These are phyloP conservation scores for Nasalis larvatus DNA, from an alignment of 2,113 vertebrate species.

Conservation along the genomic window DNA sequence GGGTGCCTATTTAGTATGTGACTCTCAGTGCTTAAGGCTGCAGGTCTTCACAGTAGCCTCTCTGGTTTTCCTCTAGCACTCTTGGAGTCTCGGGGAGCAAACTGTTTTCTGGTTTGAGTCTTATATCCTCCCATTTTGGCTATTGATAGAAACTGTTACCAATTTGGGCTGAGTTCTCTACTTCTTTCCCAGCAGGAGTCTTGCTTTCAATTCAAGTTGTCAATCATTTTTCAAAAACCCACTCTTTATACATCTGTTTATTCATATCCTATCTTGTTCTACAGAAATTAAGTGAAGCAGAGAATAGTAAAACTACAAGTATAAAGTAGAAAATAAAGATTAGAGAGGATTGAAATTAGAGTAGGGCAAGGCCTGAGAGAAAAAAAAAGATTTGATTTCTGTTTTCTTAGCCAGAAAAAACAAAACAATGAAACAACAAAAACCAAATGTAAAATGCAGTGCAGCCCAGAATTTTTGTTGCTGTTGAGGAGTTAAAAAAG, in stretches of 20 bases:
- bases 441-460: not conserved
- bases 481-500: not conserved
- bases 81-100: not conserved
- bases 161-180: not conserved
- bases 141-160: slow-evolving; percentile 47
- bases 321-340: slow-evolving; percentile 9
- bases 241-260: slow-evolving; percentile 52
- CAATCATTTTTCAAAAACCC: slow-evolving; percentile 44
- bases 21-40: not conserved
- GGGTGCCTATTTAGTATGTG: not conserved
- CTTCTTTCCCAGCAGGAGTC: slow-evolving; percentile 36
- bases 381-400: not conserved
- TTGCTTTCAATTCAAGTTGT: slow-evolving; percentile 47
- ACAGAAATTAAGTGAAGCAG: slow-evolving; percentile 36
- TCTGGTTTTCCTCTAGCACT: not conserved
- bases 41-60: not conserved
- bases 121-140: not conserved
- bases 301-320: not conserved
- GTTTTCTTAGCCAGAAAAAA: not conserved
- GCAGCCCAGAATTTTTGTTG: not conserved
- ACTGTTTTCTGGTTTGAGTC: not conserved
- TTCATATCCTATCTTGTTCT: slow-evolving; percentile 31
- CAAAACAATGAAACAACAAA: not conserved
- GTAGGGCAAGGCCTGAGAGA: not conserved
- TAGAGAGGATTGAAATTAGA: slow-evolving; percentile 13